Conservation (phyloP, 2,113 vertebrate genomes). For the Balaenoptera acutorostrata region DNA sequence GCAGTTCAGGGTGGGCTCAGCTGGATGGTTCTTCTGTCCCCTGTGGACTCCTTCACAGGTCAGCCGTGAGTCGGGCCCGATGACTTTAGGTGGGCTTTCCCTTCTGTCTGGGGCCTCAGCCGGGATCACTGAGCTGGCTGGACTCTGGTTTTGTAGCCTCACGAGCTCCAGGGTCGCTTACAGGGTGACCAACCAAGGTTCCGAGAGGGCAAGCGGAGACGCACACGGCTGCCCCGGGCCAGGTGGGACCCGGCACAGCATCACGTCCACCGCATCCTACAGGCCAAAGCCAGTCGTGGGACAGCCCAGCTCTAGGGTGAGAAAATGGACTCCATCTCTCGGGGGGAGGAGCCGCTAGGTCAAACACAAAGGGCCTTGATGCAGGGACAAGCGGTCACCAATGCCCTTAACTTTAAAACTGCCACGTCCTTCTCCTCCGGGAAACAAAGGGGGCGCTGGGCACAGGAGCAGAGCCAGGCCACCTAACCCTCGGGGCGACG, state of each 20-base stretch:
- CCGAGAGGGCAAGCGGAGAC: not conserved
- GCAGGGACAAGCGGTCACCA: accelerated
- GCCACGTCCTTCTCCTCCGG: too few relatives aligned
- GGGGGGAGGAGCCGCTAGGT: not conserved
- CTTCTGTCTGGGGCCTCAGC: not conserved
- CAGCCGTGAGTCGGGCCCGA: too few relatives aligned
- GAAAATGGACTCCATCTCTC: not conserved
- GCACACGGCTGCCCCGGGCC: accelerated
- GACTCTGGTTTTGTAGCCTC: not conserved
- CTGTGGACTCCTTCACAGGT: not conserved
- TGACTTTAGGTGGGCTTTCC: too few relatives aligned
- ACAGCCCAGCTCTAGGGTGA: not conserved
- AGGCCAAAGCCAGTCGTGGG: not conserved
- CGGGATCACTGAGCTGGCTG: accelerated
- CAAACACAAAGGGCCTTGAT: not conserved
- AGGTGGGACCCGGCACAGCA: not conserved
- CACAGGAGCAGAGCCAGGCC: too few relatives aligned
- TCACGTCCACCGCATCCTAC: not conserved
- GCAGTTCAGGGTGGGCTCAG: not conserved
- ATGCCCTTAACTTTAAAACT: not conserved
- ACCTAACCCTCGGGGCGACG: not conserved
- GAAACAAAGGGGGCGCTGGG: not conserved
- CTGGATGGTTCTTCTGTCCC: not conserved
- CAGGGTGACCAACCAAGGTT: not conserved
- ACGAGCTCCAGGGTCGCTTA: too few relatives aligned